Evolutionary conservation across 1,140 invertebrate genomes (phyloP).

Genomic region (Polypedilum pembai): DNA sequence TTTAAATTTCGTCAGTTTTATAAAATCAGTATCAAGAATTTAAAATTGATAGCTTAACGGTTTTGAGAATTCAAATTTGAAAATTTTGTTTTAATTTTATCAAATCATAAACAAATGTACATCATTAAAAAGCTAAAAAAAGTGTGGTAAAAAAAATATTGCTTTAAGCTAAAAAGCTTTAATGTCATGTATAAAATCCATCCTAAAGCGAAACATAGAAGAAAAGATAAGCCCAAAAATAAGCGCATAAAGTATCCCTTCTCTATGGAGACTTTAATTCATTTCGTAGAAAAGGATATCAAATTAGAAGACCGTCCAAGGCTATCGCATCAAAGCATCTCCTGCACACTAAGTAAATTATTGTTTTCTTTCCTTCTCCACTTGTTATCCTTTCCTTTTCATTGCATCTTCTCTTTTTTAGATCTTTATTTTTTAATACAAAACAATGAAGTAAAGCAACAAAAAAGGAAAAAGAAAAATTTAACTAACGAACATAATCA

Average conservation of each 20-base stretch:
- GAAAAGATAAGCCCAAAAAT: background rate
- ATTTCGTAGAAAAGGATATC: slow-evolving; percentile 1
- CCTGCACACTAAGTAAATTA: background rate
- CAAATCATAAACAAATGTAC: too few species aligned
- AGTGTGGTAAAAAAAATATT: too few species aligned
- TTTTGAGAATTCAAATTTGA: too few species aligned
- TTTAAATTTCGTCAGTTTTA: too few species aligned
- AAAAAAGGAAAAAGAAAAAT: background rate
- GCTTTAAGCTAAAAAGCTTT: too few species aligned
- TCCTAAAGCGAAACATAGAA: too few species aligned
- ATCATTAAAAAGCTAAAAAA: background rate
- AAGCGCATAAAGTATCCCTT: slow-evolving; percentile 9
- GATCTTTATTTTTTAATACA: background rate
- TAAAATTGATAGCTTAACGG: too few species aligned
- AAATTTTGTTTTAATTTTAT: too few species aligned
- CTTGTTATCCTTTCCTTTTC: slow-evolving; percentile 2
- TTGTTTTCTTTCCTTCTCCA: background rate
- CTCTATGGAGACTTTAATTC: slow-evolving; percentile 1
- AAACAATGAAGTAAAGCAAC: background rate
- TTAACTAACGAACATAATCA: background rate
- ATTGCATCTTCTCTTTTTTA: background rate
- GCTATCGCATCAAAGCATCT: background rate
- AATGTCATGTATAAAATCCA: too few species aligned
- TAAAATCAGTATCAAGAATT: too few species aligned
- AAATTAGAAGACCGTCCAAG: background rate